Base-by-base conservation (phyloP, 2,797 vertebrate species). In the Lepidocolaptes lacrymiger region DNA sequence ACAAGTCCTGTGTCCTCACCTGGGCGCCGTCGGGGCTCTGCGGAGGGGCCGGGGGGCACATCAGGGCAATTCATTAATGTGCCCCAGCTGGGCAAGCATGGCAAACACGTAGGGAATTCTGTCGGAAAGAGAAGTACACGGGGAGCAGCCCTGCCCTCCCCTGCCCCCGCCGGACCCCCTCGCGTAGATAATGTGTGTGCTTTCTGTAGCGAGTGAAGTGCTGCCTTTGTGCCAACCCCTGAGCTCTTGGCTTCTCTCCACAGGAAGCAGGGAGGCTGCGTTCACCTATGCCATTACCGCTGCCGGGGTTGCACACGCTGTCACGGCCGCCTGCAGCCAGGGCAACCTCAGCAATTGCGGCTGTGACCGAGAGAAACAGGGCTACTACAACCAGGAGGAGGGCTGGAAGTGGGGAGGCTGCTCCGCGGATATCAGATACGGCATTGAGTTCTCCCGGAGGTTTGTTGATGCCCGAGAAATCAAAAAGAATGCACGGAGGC, bases 391-490 rank as follows among this genome's bases (percentile, higher is more conserved):
- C 98, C 99, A 98, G 83, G 99, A 99, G 64, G 99, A 99, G 95
- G 99, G 99, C 98, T 99, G 99, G 99, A 99, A 99, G 97, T 99
- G 99, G 99, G 99, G 99, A 55, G 99, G 99, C 97, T 99, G 99
- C 98, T 99, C 99, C 0, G 99, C 99, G 3, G 99, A 99, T 62
- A 98, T 99, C 91, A 99, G 99, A 97, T 99, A 99, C 10, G 99
- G 99, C 88, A 98, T 99, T 80, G 99, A 99, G 96, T 99, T 99
- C 98, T 99, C 99, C 71, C 98, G 98, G 61, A 99, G 98, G 97
- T 99, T 99, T 85, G 99, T 99, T 67, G 99, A 99, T 36, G 99
- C 99, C 73, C 98, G 99, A 4, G 99, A 99, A 98, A 99, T 99
- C 89, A 99, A 98, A 98, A 99, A 99, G 97, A 99, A 99, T 39